Conservation (phyloP, 2,888 invertebrate genomes). For the Iphiclides podalirius region DNA sequence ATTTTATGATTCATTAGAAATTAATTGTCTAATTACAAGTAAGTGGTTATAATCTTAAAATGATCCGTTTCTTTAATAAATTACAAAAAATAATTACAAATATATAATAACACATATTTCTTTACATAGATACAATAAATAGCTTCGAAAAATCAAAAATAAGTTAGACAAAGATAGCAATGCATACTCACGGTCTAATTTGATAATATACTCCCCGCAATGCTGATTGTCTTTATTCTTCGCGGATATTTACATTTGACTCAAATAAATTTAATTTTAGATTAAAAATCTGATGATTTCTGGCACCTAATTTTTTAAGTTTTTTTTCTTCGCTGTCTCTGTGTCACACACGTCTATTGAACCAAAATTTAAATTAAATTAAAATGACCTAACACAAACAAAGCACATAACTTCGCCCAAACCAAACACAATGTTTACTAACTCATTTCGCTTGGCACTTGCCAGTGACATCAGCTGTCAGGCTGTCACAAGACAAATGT, state of each 20-base stretch:
- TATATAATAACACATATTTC: no score
- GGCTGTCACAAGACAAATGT: conserved; percentile 14
- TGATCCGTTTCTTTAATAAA: no score
- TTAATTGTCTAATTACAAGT: no score
- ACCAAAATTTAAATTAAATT: conserved; percentile 7
- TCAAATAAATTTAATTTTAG: neutral
- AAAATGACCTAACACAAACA: neutral
- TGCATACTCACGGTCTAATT: conserved; percentile 12
- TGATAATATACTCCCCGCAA: neutral
- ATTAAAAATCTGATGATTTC: neutral
- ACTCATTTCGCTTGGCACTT: neutral
- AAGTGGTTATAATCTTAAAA: no score
- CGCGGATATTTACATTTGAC: neutral
- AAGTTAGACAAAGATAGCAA: neutral
- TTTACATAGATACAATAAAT: no score
- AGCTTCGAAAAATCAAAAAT: neutral
- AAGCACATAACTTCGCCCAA: neutral
- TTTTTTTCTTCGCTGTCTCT: neutral
- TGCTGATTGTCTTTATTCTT: neutral
- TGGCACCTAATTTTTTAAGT: neutral
- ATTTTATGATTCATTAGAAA: no score
- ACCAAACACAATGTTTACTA: conserved; percentile 11
- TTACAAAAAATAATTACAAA: no score
- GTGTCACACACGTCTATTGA: no score
- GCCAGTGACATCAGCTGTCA: conserved; percentile 2